These are phyloP conservation scores for Bradypodion pumilum DNA, from an alignment of 2,797 vertebrate genomes.

Conservation along the genomic window DNA sequence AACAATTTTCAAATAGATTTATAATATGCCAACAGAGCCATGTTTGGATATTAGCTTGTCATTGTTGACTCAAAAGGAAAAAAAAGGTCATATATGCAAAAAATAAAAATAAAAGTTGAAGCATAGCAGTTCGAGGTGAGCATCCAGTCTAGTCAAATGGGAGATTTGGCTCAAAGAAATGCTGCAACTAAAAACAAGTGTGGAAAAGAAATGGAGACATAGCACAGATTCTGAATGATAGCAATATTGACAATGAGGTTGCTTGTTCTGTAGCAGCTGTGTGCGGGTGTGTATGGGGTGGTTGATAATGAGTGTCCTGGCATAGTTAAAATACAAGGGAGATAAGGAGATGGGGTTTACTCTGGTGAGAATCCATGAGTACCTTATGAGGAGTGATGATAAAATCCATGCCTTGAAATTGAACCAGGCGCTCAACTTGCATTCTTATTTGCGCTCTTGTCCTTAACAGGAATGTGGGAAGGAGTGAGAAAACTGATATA, in stretches of 20 bases:
- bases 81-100: too few relatives aligned
- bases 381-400: conserved; percentile 1
- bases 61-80: neutral
- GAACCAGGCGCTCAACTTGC: conserved; percentile 12
- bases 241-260: neutral
- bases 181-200: neutral
- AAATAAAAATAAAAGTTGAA: neutral
- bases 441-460: neutral
- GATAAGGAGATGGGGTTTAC: neutral
- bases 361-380: neutral
- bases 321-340: neutral
- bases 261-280: neutral
- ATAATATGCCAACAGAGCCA: neutral
- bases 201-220: neutral
- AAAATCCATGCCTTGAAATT: conserved; percentile 8
- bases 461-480: neutral
- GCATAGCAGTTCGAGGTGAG: neutral
- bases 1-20: neutral
- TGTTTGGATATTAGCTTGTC: neutral
- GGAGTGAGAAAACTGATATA: neutral
- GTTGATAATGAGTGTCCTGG: neutral
- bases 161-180: neutral
- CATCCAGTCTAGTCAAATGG: neutral
- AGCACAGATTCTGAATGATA: neutral
- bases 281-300: neutral